These are phyloP conservation scores for Candoia aspera DNA, from an alignment of 2,113 vertebrate species.

Conservation along the genomic window DNA sequence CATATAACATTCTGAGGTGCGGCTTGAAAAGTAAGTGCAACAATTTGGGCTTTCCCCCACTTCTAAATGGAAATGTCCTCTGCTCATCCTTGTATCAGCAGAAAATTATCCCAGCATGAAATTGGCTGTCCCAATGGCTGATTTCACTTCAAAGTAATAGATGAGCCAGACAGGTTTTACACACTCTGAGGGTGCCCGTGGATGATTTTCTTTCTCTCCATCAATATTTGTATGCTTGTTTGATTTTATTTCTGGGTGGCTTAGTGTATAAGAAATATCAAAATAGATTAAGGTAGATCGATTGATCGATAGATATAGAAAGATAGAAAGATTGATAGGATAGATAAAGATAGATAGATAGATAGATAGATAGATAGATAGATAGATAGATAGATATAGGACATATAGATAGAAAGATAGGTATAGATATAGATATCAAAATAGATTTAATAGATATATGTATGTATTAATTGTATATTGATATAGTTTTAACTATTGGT, in stretches of 20 bases:
- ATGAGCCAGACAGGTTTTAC: background rate
- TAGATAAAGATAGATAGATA: no score
- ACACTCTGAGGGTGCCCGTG: background rate
- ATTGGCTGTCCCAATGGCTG: background rate
- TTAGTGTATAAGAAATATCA: background rate
- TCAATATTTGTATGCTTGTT: background rate
- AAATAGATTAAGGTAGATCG: background rate
- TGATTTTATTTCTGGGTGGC: background rate
- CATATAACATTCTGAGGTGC: constrained; percentile 67
- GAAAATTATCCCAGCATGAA: background rate
- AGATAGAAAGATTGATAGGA: no score
- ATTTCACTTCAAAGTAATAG: background rate
- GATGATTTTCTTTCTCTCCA: background rate
- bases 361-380: no score
- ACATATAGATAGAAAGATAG: no score
- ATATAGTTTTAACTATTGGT: no score
- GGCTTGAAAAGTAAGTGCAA: constrained; percentile 74
- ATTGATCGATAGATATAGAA: no score
- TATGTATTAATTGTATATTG: no score
- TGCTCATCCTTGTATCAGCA: background rate
- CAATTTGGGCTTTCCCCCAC: constrained; percentile 33
- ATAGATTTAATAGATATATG: no score
- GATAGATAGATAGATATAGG: no score
- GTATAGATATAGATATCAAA: no score
- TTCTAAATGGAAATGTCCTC: background rate